A percentile compares a stretch with the other conserved stretches of the same genome.
phyloP scores from a whole-genome alignment of 2,113 vertebrate species.

The Camelus bactrianus region DNA sequence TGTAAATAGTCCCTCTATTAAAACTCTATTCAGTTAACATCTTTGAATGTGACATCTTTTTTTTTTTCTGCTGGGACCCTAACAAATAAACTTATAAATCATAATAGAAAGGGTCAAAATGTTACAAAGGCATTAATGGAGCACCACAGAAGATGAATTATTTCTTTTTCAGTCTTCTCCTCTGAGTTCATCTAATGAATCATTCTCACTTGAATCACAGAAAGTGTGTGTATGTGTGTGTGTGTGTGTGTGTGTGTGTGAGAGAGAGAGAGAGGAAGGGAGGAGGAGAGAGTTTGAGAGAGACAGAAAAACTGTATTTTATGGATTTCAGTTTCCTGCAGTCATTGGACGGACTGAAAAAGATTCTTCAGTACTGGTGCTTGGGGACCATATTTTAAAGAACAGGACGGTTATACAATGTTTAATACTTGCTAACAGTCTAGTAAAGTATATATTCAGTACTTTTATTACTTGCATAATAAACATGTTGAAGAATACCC shows the following conservation, averaged over 20 bases:
- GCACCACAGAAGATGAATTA: not conserved
- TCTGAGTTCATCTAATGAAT: constrained; percentile 30
- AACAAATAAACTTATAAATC: not conserved
- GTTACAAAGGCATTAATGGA: not conserved
- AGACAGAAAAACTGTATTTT: not conserved
- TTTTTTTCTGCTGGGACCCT: not conserved
- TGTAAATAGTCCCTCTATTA: not conserved
- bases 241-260: not conserved
- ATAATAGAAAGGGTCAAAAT: not conserved
- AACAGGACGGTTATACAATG: not conserved
- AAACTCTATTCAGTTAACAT: not conserved
- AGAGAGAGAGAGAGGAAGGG: no score
- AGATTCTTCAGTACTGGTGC: not conserved
- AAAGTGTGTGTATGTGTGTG: not conserved
- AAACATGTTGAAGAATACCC: not conserved
- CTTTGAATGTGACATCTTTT: not conserved
- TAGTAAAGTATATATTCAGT: not conserved
- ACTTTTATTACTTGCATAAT: constrained; percentile 25
- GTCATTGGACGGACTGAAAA: not conserved
- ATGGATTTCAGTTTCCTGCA: not conserved
- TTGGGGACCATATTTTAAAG: not conserved
- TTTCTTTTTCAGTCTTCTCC: not conserved
- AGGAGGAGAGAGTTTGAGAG: not conserved
- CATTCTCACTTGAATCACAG: not conserved
- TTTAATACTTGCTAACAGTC: constrained; percentile 24